Evolutionary conservation across 64 coral and sea anemone genomes (phyloP), one percentile per base, ranked within the genome.

Genomic region (Actinia tenebrosa): DNA sequence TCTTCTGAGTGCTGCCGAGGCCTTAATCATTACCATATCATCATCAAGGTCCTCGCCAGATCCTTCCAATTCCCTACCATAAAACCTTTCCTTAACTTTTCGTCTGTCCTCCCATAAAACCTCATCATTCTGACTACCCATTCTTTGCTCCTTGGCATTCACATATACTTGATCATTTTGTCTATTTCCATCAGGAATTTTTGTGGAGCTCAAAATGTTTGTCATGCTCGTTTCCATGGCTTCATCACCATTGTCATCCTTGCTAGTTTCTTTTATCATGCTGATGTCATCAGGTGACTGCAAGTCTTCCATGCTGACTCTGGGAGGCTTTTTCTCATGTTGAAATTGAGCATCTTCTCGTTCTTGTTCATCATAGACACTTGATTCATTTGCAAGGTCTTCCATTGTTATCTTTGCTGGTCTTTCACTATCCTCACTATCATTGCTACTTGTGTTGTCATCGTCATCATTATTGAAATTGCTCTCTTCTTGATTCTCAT

Each of bases 321-420:
- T 14, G 37, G 83, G 54, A 3, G 83, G 83, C 18, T 85, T 85
- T 52, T 52, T 19, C 3, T 47, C 80, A 2, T 30, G 11, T 75
- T 22, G 64, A 69, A 37, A 37, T 37, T 37, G 30, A 37, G 30
- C 30, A 37, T 37, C 30, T 37, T 37, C 30, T 37, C 7, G 4
- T n/a, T 75, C 68, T 72, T 30, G 69, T 16, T 30, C 69, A 30
- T 75, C 69, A 75, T 26, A 30, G 1, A 75, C 20, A 43, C 69
- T 42, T 75, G 69, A 30, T 16, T 75, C 69, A 58, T 16, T 58
- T 50, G 89, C 83, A 16, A 91, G 58, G 45, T 91, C 90, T 86
- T 91, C 90, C 90, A 91, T 91, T 26, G 90, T 91, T 77, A 91
- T 87, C 25, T 66, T 80, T 3, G 90, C 84, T 44, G 90, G 84